Base-by-base conservation (phyloP, 2,113 vertebrate genomes). In the Ornithorhynchus anatinus region DNA sequence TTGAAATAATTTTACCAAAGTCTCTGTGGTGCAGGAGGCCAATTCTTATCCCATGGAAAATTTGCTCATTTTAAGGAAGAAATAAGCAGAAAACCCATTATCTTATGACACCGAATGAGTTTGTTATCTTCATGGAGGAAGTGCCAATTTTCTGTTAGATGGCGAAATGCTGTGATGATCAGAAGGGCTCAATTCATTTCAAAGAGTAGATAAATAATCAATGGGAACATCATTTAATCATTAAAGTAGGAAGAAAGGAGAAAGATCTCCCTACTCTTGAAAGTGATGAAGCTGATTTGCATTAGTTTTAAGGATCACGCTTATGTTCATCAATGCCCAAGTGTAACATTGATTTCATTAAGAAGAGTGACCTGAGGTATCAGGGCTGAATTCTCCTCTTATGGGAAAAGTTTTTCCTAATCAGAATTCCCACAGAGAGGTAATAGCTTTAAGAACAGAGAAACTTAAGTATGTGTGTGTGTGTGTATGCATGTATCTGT, bases 161-260 rank as follows among this genome's bases (percentile, higher is more conserved):
- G 70, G 75, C 73, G 50, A 88, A 84, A 82, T 69, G 72, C 72
- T 16, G 15, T 82, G 89, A 93, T 93, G 93, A 90, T 73, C 86
- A 85, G 75, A 32, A 88, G 79, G 88, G 88, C 86, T 84, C 83
- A 80, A 81, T 79, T 89, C 84, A 89, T 82, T 75, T 81, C 84
- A 87, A 86, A 84, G 76, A 88, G 85, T 59, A 89, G 87, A 87
- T 86, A 88, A 89, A 92, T 62, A 90, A 80, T 84, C 88, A 88
- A 89, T 73, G 81, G 77, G 79, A 91, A 88, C 47, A 79, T 54
- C 81, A 69, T 88, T 91, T 91, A 87, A 70, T 59, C 78, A 89
- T 84, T 80, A 92, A 80, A 75, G 17, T 36, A 8, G 29, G 25
- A 68, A 78, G 71, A 63, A 65, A 68, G 3, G 39, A 51, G 14